Evolutionary conservation across 2,797 vertebrate species (phyloP).

Genomic region (Enteromius treurensis): DNA sequence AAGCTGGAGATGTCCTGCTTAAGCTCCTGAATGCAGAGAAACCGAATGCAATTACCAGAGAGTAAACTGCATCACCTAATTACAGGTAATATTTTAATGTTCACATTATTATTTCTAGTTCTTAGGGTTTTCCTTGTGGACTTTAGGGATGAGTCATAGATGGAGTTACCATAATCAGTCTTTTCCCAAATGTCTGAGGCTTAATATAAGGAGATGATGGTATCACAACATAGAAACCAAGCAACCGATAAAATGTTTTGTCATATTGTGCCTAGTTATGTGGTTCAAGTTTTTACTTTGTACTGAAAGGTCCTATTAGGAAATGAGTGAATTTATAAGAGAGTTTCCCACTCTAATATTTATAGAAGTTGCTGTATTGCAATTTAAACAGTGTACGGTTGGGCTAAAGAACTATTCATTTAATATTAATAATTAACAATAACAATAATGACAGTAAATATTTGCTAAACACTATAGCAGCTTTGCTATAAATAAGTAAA

Average conservation of each 20-base stretch:
- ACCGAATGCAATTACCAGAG: conserved; percentile 18
- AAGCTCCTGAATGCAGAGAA: conserved; percentile 76
- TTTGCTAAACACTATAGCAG: not conserved
- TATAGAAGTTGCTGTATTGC: not conserved
- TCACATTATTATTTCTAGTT: not conserved
- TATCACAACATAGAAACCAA: not conserved
- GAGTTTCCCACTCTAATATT: not conserved
- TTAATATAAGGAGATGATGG: not conserved
- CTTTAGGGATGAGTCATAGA: not conserved
- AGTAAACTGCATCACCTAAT: conserved; percentile 32
- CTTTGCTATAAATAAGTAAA: not conserved
- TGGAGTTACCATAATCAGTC: not conserved
- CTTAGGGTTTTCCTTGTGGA: not conserved
- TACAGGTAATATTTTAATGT: conserved; percentile 38
- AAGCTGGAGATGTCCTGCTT: conserved; percentile 92
- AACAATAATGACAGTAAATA: not conserved
- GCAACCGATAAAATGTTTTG: not conserved
- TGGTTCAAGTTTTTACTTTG: not conserved
- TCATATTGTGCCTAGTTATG: too few species aligned
- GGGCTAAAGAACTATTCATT: not conserved
- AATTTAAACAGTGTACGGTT: not conserved
- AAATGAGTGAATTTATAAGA: not conserved
- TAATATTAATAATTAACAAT: not conserved
- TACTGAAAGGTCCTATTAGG: not conserved
- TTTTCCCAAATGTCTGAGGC: not conserved